phyloP scores from a whole-genome alignment of 2,888 invertebrate species.

The Heliconius charithonia region DNA sequence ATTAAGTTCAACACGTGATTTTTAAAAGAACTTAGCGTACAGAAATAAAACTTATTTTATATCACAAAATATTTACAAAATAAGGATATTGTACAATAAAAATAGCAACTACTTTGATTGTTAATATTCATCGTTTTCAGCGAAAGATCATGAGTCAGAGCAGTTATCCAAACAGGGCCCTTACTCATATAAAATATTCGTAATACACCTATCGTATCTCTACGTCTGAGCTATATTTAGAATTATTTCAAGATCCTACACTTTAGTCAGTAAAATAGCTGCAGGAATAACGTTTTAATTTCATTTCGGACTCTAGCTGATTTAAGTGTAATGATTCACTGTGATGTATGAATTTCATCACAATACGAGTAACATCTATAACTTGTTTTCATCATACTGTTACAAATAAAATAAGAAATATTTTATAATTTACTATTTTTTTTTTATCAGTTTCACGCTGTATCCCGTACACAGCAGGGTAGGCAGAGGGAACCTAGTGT shows the following conservation, averaged over 20 bases:
- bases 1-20: too few relatives aligned
- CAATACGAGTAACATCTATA: background rate
- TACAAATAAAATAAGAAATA: background rate
- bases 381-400: background rate
- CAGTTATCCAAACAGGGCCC: conserved; percentile 60
- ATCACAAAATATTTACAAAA: background rate
- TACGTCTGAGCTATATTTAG: conserved; percentile 42
- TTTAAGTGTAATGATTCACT: background rate
- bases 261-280: conserved; percentile 23
- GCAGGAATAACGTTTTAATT: conserved; percentile 11
- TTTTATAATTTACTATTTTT: too few relatives aligned
- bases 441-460: too few relatives aligned
- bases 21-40: background rate
- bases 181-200: conserved; percentile 53
- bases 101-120: conserved; percentile 48
- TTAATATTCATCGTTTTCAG: conserved; percentile 68
- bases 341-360: background rate
- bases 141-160: conserved; percentile 67
- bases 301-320: background rate
- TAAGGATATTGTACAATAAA: background rate
- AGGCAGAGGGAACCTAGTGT: too few relatives aligned
- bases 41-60: too few relatives aligned
- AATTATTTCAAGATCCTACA: conserved; percentile 26
- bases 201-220: conserved; percentile 46
- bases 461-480: too few relatives aligned